These are phyloP conservation scores for Acleris sparsana DNA, from an alignment of 2,888 invertebrate species.

Conservation along the genomic window DNA sequence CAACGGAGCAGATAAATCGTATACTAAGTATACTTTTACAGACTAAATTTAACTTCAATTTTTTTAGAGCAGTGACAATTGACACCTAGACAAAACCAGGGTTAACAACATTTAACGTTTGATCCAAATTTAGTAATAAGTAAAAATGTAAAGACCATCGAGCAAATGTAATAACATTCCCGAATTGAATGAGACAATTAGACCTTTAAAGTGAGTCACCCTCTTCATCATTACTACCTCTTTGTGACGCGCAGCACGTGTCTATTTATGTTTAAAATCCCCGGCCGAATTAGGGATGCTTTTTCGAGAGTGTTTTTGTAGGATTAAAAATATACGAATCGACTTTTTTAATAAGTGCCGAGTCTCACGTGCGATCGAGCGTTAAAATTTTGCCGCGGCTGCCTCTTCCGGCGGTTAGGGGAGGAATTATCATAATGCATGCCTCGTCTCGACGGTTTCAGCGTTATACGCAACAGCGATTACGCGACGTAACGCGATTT, in stretches of 20 bases:
- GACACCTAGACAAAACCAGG: no score
- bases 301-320: constrained; percentile 18
- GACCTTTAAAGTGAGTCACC: constrained; percentile 1
- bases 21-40: no score
- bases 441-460: constrained; percentile 31
- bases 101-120: no score
- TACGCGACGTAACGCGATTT: constrained; percentile 23
- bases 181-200: constrained; percentile 8
- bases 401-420: constrained; percentile 25
- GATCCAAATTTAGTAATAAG: no score
- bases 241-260: constrained; percentile 23
- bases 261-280: constrained; percentile 26
- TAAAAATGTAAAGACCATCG: background rate
- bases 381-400: constrained; percentile 21
- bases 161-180: background rate
- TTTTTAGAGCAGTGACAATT: no score
- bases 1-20: no score
- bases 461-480: constrained; percentile 18
- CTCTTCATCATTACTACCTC: constrained; percentile 1
- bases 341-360: constrained; percentile 32
- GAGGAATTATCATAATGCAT: constrained; percentile 36
- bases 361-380: constrained; percentile 30
- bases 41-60: no score
- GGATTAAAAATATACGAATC: constrained; percentile 12
- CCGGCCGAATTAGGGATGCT: constrained; percentile 4